A percentile compares a stretch with the other conserved stretches of the same genome.
These are phyloP conservation scores for silkworm (Bombyx mori) DNA, from an alignment of 1,140 invertebrate species.

Conservation along the genomic window DNA sequence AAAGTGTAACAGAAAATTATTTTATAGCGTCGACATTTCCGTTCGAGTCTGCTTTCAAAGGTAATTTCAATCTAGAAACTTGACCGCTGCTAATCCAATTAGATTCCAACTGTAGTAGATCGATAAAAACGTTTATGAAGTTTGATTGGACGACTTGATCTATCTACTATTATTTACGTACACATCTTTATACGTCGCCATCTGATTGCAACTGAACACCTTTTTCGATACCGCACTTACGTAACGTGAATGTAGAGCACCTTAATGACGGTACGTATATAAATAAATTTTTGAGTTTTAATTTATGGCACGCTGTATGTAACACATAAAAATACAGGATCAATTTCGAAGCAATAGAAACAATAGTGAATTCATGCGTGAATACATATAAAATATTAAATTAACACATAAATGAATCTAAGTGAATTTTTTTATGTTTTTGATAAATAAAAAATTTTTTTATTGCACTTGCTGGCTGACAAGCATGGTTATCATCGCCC, in stretches of 20 bases:
- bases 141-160: conserved; percentile 19
- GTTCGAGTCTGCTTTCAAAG: conserved; percentile 27
- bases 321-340: no score
- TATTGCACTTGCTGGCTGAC: no score
- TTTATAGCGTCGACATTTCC: conserved; percentile 43
- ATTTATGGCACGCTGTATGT: no score
- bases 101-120: conserved; percentile 31
- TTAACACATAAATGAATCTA: no score
- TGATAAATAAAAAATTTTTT: no score
- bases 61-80: conserved; percentile 36
- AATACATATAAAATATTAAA: no score
- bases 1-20: conserved; percentile 37
- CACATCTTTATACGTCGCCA: conserved; percentile 1
- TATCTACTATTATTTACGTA: conserved; percentile 25
- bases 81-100: conserved; percentile 36
- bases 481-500: no score
- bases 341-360: no score
- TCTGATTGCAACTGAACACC: conserved; percentile 24
- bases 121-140: conserved; percentile 37
- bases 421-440: no score
- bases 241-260: background rate
- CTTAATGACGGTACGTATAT: background rate
- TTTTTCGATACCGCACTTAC: conserved; percentile 17
- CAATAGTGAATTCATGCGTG: no score
- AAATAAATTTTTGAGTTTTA: no score